Evolutionary conservation across 1,140 invertebrate genomes (phyloP), one percentile per base, ranked within the genome.

Genomic region (Hycleus cichorii): DNA sequence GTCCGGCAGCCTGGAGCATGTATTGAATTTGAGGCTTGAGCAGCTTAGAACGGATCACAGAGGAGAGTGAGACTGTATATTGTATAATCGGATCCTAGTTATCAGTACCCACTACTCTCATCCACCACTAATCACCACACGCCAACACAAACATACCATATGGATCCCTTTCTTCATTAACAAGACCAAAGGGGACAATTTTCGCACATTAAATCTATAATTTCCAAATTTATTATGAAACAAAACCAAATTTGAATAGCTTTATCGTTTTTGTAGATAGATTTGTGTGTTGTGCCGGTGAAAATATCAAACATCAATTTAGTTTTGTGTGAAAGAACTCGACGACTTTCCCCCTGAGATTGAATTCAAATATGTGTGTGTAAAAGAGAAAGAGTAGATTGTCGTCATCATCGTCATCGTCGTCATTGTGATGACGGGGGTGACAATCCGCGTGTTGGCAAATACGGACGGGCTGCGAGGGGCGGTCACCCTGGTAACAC

Each of bases 401-500:
- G 32, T 7, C 1, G 32, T 32, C 32, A 32, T 32, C 32, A 49
- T 52, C 46, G 32, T 7, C 32, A 7, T 32, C 32, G 7, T 32
- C 32, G 53, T 52, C 46, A 42, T 44, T 26, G 40, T 51, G 61
- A 54, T 40, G 48, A 47, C 54, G 50, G 62, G 64, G 64, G 64
- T 64, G 64, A 66, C 62, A 62, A 63, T 63, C 61, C 57, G 58
- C 59, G 64, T 65, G 64, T 65, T 63, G 64, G 64, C 64, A 65
- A 65, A 65, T 65, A 65, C 47, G 32, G 32, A 32, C 32, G 32
- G 54, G 43, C 12, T 55, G 50, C 48, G 58, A 50, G 62, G 65
- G 59, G 57, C 58, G 60, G 57, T 67, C 65, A 67, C 65, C 65
- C 60, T 59, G 65, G 65, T 62, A 67, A 67, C 65, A 64, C 62